phyloP scores from a whole-genome alignment of 2,888 invertebrate genomes.

The Nezara viridula region DNA sequence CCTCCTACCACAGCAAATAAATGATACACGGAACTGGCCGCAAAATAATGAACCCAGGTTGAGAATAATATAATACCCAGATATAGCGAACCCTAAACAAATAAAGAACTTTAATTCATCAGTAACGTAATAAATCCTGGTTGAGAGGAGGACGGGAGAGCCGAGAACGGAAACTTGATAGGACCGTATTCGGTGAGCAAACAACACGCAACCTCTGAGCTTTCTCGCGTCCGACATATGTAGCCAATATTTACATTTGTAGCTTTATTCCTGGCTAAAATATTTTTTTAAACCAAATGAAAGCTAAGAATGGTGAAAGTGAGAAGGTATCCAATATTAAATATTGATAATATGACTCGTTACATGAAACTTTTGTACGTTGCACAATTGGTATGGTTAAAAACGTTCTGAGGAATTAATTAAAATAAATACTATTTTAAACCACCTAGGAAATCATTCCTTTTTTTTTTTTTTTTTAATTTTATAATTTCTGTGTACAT shows the following conservation, averaged over 20 bases:
- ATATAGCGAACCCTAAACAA: conserved; percentile 2
- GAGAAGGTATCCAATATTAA: background rate
- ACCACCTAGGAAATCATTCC: too few species aligned
- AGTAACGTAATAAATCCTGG: background rate
- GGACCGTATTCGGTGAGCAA: conserved; percentile 35
- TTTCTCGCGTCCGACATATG: conserved; percentile 37
- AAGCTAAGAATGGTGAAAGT: background rate
- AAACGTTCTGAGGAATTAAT: too few species aligned
- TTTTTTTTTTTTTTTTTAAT: too few species aligned
- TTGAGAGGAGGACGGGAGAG: background rate
- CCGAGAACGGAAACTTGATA: conserved; percentile 20
- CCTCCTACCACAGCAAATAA: background rate
- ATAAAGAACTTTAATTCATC: conserved; percentile 20
- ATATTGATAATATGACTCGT: background rate
- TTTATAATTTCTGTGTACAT: too few species aligned
- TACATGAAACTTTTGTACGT: too few species aligned
- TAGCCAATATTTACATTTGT: conserved; percentile 34
- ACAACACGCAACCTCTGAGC: conserved; percentile 36
- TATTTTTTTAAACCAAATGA: background rate
- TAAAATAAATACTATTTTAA: too few species aligned
- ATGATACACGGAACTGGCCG: background rate
- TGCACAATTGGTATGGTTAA: too few species aligned
- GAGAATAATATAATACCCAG: background rate
- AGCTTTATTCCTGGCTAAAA: conserved; percentile 1
- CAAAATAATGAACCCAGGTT: background rate